Percentiles rank a stretch among this genome's conserved stretches.
Evolutionary conservation across 2,113 vertebrate species (phyloP).

Genomic region (Laticauda colubrina): DNA sequence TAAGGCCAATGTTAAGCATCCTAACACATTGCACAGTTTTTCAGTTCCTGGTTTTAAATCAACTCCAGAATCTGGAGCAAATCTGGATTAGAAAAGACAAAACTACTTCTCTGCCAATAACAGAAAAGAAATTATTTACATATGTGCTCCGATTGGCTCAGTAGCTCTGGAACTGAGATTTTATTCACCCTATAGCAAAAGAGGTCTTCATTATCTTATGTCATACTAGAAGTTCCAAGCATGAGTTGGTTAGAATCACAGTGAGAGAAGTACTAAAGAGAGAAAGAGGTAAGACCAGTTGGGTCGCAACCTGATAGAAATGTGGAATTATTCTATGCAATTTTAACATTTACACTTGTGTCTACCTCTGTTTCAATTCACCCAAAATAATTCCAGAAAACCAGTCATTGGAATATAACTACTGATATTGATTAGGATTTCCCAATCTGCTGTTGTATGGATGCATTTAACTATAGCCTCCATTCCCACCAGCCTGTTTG

Average conservation of each 20-base stretch:
- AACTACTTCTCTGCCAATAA: background rate
- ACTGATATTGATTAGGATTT: background rate
- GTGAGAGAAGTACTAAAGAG: background rate
- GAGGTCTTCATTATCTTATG: conserved; percentile 25
- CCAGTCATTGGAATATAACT: background rate
- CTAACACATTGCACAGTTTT: background rate
- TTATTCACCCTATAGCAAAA: conserved; percentile 11
- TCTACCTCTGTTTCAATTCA: background rate
- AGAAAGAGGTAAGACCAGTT: background rate
- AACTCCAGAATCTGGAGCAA: background rate
- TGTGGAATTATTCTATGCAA: background rate
- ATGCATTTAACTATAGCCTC: background rate
- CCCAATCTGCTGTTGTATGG: background rate
- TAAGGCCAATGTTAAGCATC: background rate
- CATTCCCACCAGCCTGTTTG: background rate
- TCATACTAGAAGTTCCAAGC: conserved; percentile 10
- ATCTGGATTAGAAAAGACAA: background rate
- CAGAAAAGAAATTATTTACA: background rate
- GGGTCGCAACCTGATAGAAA: background rate
- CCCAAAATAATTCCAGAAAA: background rate
- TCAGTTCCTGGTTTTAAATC: background rate
- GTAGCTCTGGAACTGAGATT: background rate
- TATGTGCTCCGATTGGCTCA: background rate
- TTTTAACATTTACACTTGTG: background rate
- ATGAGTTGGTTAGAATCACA: background rate